A percentile compares a stretch with the other conserved stretches of the same genome.
phyloP scores from a whole-genome alignment of 2,113 vertebrate species.

The Microcebus griseorufus region DNA sequence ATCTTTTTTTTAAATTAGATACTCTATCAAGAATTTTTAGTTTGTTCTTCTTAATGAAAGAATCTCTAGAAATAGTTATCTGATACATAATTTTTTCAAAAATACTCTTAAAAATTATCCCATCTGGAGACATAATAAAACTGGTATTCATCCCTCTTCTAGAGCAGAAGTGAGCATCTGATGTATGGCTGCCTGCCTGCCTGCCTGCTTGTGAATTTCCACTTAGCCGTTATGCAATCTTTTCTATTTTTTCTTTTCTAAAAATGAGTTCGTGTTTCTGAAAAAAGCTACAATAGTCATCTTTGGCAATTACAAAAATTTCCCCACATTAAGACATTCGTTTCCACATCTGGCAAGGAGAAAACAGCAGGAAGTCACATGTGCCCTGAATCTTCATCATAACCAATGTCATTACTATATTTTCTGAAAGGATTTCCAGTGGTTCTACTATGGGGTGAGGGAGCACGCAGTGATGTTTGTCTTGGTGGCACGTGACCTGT shows the following conservation, averaged over 20 bases:
- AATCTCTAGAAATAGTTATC: background rate
- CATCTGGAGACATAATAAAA: slow-evolving; percentile 53
- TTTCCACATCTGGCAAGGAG: slow-evolving; percentile 53
- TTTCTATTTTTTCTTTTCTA: slow-evolving; percentile 54
- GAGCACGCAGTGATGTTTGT: background rate
- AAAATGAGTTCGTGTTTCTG: slow-evolving; percentile 62
- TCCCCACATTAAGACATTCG: slow-evolving; percentile 36
- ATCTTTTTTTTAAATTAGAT: background rate
- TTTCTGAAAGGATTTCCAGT: background rate
- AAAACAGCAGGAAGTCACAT: background rate
- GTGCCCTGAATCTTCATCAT: background rate
- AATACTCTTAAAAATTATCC: slow-evolving; percentile 28
- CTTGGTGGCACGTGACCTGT: background rate
- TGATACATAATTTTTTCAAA: background rate
- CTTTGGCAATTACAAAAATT: slow-evolving; percentile 48
- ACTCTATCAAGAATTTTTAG: background rate
- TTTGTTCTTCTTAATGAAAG: background rate
- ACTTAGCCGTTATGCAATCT: slow-evolving; percentile 48
- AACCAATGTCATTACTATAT: background rate
- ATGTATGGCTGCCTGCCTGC: background rate
- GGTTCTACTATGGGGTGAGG: no score
- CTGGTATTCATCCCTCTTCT: background rate
- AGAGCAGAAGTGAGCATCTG: background rate
- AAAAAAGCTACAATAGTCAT: slow-evolving; percentile 61
- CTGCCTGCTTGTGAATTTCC: slow-evolving; percentile 63